Conservation (phyloP, 1,140 invertebrate genomes). For the Parapsyche elsis region DNA sequence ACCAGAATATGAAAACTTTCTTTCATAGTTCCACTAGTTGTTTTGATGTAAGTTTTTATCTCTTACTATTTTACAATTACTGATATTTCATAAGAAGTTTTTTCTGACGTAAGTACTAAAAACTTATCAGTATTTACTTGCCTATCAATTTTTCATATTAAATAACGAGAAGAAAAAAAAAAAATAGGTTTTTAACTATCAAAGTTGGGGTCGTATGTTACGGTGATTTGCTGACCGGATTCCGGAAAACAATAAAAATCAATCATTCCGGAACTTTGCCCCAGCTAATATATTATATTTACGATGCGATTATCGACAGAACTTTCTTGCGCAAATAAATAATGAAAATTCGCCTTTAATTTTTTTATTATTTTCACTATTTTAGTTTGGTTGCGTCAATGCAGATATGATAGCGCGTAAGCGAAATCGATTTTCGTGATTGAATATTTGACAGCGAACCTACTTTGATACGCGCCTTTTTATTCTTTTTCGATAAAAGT, state of each 20-base stretch:
- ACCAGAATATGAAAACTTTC: too few species aligned
- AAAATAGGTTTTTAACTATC: neutral
- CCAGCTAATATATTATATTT: conserved; percentile 26
- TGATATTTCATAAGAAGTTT: too few species aligned
- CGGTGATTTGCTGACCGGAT: conserved; percentile 29
- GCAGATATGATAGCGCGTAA: neutral
- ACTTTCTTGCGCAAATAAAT: neutral
- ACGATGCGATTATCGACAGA: conserved; percentile 24
- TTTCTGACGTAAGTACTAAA: too few species aligned
- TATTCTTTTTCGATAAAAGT: conserved; percentile 32
- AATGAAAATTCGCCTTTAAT: neutral
- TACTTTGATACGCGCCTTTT: conserved; percentile 13
- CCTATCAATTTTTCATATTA: too few species aligned
- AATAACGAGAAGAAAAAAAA: neutral
- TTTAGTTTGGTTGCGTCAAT: neutral
- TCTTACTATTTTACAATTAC: too few species aligned
- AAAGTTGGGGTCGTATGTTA: conserved; percentile 11
- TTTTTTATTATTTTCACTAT: neutral
- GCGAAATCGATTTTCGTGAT: conserved; percentile 17
- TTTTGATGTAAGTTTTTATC: too few species aligned
- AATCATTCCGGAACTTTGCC: neutral
- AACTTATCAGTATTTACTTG: too few species aligned
- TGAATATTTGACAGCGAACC: conserved; percentile 20
- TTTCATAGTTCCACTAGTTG: too few species aligned
- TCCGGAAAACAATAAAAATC: conserved; percentile 30